Evolutionary conservation across 2,888 invertebrate species (phyloP), one percentile per base, ranked within the genome.

Genomic region (Drosophila prostipennis): DNA sequence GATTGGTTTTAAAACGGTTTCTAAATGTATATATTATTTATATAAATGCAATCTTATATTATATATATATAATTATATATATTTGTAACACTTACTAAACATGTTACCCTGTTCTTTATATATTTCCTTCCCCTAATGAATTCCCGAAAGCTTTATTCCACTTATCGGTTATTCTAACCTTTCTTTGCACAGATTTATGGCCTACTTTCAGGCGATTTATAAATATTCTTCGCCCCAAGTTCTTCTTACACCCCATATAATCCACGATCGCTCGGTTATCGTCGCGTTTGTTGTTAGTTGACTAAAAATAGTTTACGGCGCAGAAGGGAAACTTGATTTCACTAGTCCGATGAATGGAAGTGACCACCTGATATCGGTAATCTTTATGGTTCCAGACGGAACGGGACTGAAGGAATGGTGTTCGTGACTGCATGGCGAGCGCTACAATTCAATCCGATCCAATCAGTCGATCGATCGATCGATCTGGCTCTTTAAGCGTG

Each of bases 321-420:
- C 39, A 51, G 5, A 72, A 1, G 94, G 82, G 5, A 70, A 77
- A 23, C 78, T 74, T 8, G 72, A 74, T 39, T 75, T 45, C 37
- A 23, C 34, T 13, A 65, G 60, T 2, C 92, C 94, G 0, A 93
- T 96, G 54, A 93, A 94, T 63, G 61, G 42, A 19, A 16, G 14
- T 46, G 45, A 14, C 34, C 46, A 14, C 5, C 23, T 32, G 61
- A 61, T 61, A 61, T 16, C 6, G 8, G 0, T 19, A 29, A 63
- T 63, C 61, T 63, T 61, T 63, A 61, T 61, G 63, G 61, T 40
- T 48, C 40, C 61, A 48, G 61, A 61, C 60, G 39, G 39, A 26
- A 29, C 29, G 56, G 56, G 37, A 7, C 45, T 26, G 13, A 13
- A 46, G 4, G 29, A 54, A 32, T 54, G 57, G 61, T 39, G 45